Conservation (phyloP, 2,888 invertebrate species). For the Morpho achilles region DNA sequence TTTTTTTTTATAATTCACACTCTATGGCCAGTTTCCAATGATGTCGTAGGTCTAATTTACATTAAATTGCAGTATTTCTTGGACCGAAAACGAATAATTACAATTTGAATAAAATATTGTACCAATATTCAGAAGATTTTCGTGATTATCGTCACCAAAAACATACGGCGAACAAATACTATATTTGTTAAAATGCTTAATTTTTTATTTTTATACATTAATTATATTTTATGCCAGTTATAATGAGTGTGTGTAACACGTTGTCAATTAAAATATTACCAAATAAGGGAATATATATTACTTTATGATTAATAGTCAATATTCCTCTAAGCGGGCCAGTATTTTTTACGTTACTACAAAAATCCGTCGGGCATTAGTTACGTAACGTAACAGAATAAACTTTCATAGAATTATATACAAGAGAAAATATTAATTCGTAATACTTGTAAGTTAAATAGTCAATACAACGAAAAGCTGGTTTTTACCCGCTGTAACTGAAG, state of each 20-base stretch:
- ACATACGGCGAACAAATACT: neutral
- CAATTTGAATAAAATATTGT: too few species aligned
- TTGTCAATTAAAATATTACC: slow-evolving; percentile 26
- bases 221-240: slow-evolving; percentile 12
- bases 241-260: slow-evolving; percentile 17
- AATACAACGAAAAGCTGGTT: slow-evolving; percentile 27
- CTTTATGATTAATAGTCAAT: slow-evolving; percentile 16
- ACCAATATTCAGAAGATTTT: neutral
- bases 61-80: too few species aligned
- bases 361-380: slow-evolving; percentile 29
- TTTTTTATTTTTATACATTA: slow-evolving; percentile 2
- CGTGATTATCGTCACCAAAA: too few species aligned
- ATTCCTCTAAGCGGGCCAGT: slow-evolving; percentile 39
- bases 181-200: neutral
- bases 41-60: too few species aligned
- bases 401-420: slow-evolving; percentile 11
- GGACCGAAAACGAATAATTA: too few species aligned
- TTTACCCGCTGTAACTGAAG: slow-evolving; percentile 22
- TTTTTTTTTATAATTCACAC: too few species aligned
- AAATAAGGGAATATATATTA: slow-evolving; percentile 22
- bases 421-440: slow-evolving; percentile 20
- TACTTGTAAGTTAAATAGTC: slow-evolving; percentile 26
- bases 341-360: slow-evolving; percentile 33
- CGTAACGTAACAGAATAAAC: slow-evolving; percentile 18
- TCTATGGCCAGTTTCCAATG: too few species aligned